Base-by-base conservation (phyloP, 2,888 invertebrate species). In the Xestia c-nigrum region DNA sequence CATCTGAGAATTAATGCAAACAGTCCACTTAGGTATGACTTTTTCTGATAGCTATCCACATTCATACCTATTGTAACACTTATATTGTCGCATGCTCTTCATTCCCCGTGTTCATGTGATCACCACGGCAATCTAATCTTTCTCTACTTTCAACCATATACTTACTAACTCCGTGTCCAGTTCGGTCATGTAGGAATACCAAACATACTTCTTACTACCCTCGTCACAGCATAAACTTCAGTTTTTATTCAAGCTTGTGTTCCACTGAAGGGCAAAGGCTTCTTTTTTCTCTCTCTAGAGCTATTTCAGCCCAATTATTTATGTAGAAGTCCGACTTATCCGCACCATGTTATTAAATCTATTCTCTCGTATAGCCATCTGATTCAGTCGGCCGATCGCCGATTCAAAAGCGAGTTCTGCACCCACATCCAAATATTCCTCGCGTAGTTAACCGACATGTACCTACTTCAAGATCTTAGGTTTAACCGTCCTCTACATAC, bases 381-480 rank as follows among this genome's bases (percentile, higher is more conserved):
- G 3, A 31, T 31, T 31, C 31, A 31, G 3, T 31, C 31, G 31
- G 31, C 31, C 31, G 31, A 31, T 31, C 31, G 31, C 31, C 31
- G 31, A 31, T 31, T 98, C 14, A 98, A 98, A 93, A 97, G 97
- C 88, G 98, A 99, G 88, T 98, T 99, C 91, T 98, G 98, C 83
- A 97, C 97, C 5, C 97, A 98, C 81, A 94, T 99, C 80, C 98
- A 99, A 92, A 97, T 97, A 73, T 98, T 99, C 91, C 95, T 99
- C 84, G 97, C 98, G 0, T 98, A 98, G 90, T 93, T 99, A 78
- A 99, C 98, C 0, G 99, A 99, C 89, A 97, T 98, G 87, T 98
- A 98, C n/a, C n/a, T n/a, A n/a, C 92, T 98, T 98, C 95, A 98
- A 98, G 95, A 97, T 98, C 97, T 97, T 98, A 47, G 99, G 98